phyloP scores from a whole-genome alignment of 2,113 vertebrate species.

The Chaetodon trifascialis region DNA sequence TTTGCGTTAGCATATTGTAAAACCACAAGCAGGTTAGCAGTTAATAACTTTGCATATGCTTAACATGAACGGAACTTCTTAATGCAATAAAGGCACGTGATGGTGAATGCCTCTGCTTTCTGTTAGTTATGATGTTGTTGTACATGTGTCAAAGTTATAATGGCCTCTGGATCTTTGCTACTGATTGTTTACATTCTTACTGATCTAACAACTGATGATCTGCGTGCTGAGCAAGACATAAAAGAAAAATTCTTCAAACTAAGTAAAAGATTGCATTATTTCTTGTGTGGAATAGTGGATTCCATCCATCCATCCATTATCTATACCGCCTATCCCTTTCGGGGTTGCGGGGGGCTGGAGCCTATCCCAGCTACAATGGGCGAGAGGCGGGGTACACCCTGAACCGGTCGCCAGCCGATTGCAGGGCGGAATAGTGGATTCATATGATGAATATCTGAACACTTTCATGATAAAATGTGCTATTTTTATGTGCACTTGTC shows the following conservation, averaged over 20 bases:
- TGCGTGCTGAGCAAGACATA: conserved; percentile 2
- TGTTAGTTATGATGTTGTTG: conserved; percentile 21
- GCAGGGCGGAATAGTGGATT: neutral
- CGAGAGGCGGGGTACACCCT: too few relatives aligned
- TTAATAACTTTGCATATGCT: neutral
- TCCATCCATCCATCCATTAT: too few relatives aligned
- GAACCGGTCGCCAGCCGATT: too few relatives aligned
- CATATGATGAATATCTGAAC: neutral
- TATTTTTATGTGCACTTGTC: neutral
- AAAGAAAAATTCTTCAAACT: neutral
- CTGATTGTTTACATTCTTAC: neutral
- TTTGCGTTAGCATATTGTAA: conserved; percentile 9
- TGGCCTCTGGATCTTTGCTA: conserved; percentile 5
- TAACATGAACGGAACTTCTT: conserved; percentile 12
- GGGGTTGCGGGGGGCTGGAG: too few relatives aligned
- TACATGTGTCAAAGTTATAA: conserved; percentile 6
- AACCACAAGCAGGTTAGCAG: conserved; percentile 12
- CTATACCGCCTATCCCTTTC: too few relatives aligned
- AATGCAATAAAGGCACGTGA: conserved; percentile 56
- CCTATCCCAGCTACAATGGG: too few relatives aligned
- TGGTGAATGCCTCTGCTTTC: conserved; percentile 25
- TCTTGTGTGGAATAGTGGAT: neutral
- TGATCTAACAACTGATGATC: conserved; percentile 2
- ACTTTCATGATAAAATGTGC: neutral
- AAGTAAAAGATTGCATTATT: neutral